phyloP scores from a whole-genome alignment of 2,113 vertebrate genomes.

The Eulemur rufifrons region DNA sequence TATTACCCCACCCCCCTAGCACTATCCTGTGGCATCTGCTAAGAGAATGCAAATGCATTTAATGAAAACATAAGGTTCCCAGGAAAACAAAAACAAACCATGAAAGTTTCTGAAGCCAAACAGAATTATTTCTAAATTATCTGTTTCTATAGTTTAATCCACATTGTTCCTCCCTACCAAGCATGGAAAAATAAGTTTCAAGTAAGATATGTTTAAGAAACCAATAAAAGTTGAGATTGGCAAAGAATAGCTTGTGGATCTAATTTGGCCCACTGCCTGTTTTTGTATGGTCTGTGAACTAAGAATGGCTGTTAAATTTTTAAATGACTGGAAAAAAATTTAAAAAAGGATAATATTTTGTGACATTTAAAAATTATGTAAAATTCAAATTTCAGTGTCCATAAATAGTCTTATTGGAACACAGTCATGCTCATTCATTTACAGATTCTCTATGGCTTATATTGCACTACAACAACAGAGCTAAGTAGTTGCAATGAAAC shows the following conservation, averaged over 20 bases:
- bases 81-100: constrained; percentile 49
- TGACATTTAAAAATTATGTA: constrained; percentile 2
- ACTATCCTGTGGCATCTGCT: constrained; percentile 9
- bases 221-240: not conserved
- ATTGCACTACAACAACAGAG: not conserved
- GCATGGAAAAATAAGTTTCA: constrained; percentile 39
- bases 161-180: constrained; percentile 1
- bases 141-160: not conserved
- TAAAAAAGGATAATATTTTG: constrained; percentile 24
- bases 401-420: not conserved
- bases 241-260: not conserved
- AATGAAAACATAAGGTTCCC: constrained; percentile 39
- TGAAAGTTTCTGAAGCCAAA: constrained; percentile 27
- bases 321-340: not conserved
- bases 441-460: not conserved
- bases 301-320: constrained; percentile 28
- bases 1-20: not conserved
- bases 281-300: not conserved
- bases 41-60: constrained; percentile 28
- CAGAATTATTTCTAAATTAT: not conserved
- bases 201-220: not conserved
- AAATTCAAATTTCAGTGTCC: constrained; percentile 24
- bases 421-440: not conserved
- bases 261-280: not conserved
- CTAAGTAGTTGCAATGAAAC: not conserved